These are phyloP conservation scores for Diachrysia chrysitis DNA, from an alignment of 2,888 invertebrate genomes.

Conservation along the genomic window DNA sequence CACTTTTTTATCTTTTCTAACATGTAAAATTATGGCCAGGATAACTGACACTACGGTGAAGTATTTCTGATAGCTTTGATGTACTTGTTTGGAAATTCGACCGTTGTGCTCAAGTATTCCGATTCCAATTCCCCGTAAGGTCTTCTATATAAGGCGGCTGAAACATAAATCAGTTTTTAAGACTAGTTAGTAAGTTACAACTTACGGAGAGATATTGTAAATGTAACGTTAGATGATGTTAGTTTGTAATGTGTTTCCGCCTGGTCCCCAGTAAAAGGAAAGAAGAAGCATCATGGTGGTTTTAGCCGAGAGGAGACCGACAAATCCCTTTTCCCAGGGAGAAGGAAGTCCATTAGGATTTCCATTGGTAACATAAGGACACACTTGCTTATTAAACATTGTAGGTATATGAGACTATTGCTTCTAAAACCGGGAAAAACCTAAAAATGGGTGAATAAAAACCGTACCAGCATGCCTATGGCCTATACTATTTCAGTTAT, in stretches of 20 bases:
- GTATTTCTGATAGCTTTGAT: slow-evolving; percentile 47
- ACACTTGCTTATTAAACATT: too few species aligned
- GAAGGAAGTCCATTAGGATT: too few species aligned
- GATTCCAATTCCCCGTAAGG: slow-evolving; percentile 64
- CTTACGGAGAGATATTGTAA: background rate
- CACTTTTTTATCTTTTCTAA: too few species aligned
- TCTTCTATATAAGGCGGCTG: slow-evolving; percentile 65
- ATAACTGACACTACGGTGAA: slow-evolving; percentile 5
- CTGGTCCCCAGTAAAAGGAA: background rate
- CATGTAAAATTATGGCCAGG: too few species aligned
- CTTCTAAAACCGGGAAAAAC: too few species aligned
- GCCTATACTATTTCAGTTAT: too few species aligned
- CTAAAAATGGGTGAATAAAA: too few species aligned
- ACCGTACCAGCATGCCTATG: too few species aligned
- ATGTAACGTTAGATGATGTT: background rate
- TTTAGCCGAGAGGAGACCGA: background rate
- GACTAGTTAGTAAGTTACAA: background rate
- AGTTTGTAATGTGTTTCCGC: too few species aligned
- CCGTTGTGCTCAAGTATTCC: slow-evolving; percentile 69
- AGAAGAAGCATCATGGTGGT: background rate
- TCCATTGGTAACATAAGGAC: too few species aligned
- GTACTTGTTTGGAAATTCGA: slow-evolving; percentile 69
- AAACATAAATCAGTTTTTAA: slow-evolving; percentile 35
- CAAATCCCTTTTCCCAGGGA: too few species aligned
- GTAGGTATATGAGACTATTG: too few species aligned